Conservation (phyloP, 2,797 vertebrate species). For the Capromys pilorides region DNA sequence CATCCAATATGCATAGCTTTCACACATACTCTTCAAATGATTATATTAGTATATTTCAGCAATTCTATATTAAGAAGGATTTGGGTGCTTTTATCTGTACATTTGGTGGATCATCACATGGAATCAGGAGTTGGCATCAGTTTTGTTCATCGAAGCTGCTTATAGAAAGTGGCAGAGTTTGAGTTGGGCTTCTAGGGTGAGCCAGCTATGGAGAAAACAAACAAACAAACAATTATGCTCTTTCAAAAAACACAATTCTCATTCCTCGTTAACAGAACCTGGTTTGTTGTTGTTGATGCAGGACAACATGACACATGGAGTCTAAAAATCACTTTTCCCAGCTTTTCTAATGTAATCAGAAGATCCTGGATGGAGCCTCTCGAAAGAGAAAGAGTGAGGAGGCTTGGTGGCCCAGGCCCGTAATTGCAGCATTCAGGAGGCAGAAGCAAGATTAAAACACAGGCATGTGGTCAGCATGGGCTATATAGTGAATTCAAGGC, state of each 20-base stretch:
- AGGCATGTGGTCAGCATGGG: neutral
- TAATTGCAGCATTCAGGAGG: neutral
- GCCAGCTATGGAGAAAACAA: slow-evolving; percentile 83
- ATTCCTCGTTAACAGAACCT: slow-evolving; percentile 19
- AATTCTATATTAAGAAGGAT: slow-evolving; percentile 40
- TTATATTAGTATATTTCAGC: slow-evolving; percentile 28
- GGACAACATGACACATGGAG: neutral
- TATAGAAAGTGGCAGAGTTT: slow-evolving; percentile 76
- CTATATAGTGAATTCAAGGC: neutral
- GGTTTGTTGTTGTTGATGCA: neutral
- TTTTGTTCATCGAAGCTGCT: slow-evolving; percentile 85
- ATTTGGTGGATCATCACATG: slow-evolving; percentile 18
- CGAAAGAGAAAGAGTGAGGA: neutral
- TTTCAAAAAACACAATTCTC: neutral
- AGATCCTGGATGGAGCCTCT: neutral
- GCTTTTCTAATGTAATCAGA: neutral
- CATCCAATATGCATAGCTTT: neutral
- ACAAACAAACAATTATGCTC: neutral
- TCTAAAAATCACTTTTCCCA: neutral
- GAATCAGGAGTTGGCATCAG: slow-evolving; percentile 57
- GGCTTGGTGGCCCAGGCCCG: neutral
- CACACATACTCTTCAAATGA: slow-evolving; percentile 30
- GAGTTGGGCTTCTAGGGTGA: slow-evolving; percentile 86
- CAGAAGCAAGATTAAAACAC: neutral
- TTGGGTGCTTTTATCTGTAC: slow-evolving; percentile 6